Evolutionary conservation across 2,113 vertebrate species (phyloP).

Genomic region (Pardalotus punctatus): DNA sequence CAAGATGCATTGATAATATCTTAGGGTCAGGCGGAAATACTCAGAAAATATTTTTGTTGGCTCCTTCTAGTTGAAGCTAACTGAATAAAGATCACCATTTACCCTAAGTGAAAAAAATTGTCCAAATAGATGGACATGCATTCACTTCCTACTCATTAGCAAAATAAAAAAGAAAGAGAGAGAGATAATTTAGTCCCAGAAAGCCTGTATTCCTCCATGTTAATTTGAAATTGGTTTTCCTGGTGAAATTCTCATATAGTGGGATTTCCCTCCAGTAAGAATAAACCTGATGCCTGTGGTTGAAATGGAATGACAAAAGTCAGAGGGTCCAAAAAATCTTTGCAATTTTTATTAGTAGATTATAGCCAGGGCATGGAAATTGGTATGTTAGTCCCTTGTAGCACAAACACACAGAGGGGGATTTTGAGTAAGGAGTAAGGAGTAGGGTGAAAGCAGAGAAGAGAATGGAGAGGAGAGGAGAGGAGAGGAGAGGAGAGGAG

Average conservation of each 20-base stretch:
- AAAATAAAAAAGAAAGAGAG: neutral
- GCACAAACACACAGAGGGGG: neutral
- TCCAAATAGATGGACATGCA: neutral
- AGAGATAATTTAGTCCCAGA: neutral
- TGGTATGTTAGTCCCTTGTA: neutral
- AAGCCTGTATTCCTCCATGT: neutral
- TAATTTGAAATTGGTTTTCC: neutral
- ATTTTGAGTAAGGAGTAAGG: neutral
- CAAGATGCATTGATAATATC: neutral
- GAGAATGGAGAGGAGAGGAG: no score
- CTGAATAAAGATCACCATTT: neutral
- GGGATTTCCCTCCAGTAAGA: neutral
- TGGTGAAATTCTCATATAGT: neutral
- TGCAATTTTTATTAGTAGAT: neutral
- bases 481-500: no score
- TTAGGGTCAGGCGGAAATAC: neutral
- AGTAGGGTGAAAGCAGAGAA: neutral
- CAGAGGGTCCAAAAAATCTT: neutral
- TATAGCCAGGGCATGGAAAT: neutral
- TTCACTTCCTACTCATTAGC: neutral
- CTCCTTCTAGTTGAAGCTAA: neutral
- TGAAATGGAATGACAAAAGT: neutral
- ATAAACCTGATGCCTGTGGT: neutral
- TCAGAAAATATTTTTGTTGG: neutral
- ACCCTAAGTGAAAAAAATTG: neutral